Percentiles rank a stretch among this genome's conserved stretches.
These are phyloP conservation scores for Zhuqinia jingwanae DNA, from an alignment of 2,888 invertebrate species.

Conservation along the genomic window DNA sequence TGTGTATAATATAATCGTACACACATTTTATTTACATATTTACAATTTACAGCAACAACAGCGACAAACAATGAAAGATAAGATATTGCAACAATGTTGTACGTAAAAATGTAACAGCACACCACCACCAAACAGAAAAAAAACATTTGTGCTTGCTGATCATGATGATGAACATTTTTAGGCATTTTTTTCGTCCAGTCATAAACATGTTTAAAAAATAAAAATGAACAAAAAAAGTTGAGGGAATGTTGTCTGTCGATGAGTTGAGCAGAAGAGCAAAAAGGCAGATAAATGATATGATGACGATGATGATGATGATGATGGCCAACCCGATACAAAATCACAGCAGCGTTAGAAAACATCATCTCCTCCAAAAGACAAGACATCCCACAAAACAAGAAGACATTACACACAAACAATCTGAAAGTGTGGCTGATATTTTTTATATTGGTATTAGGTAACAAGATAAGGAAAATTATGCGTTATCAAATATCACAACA, in stretches of 20 bases:
- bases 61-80: slow-evolving; percentile 32
- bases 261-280: slow-evolving; percentile 12
- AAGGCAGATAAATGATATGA: slow-evolving; percentile 31
- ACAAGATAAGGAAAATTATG: slow-evolving; percentile 65
- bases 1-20: neutral
- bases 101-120: slow-evolving; percentile 34
- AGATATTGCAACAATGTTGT: slow-evolving; percentile 35
- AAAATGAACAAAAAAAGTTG: slow-evolving; percentile 34
- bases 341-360: neutral
- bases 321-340: slow-evolving; percentile 28
- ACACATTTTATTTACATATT: slow-evolving; percentile 53
- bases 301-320: slow-evolving; percentile 9
- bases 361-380: neutral
- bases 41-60: slow-evolving; percentile 40
- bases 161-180: slow-evolving; percentile 41
- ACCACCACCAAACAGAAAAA: neutral
- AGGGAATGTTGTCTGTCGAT: slow-evolving; percentile 56
- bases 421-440: slow-evolving; percentile 60
- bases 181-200: slow-evolving; percentile 52
- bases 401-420: slow-evolving; percentile 28
- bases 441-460: slow-evolving; percentile 57
- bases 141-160: neutral
- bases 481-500: slow-evolving; percentile 64
- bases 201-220: slow-evolving; percentile 58
- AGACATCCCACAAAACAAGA: slow-evolving; percentile 32